These are phyloP conservation scores for Hystrix cristata DNA, from an alignment of 2,113 vertebrate genomes.

Conservation along the genomic window DNA sequence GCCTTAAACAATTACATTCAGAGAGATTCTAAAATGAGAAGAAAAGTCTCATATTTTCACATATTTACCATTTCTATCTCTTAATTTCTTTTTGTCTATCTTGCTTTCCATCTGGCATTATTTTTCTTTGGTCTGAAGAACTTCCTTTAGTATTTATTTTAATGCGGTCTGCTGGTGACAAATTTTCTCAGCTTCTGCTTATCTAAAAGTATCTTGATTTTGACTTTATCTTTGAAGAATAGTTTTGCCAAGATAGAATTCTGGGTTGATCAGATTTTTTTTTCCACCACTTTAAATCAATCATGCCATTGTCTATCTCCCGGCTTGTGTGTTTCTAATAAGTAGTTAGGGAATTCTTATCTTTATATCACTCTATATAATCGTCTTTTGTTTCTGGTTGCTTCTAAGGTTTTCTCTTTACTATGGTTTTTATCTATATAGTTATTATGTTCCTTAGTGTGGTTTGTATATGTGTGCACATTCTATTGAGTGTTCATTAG, in stretches of 20 bases:
- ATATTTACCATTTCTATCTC: neutral
- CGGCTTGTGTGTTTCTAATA: neutral
- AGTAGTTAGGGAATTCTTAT: neutral
- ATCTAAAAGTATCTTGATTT: conserved; percentile 16
- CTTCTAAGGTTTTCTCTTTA: conserved; percentile 48
- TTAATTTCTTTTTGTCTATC: conserved; percentile 25
- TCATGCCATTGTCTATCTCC: neutral
- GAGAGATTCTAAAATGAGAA: neutral
- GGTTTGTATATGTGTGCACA: no score
- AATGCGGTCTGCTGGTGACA: neutral
- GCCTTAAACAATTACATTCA: conserved; percentile 5
- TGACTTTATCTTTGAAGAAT: conserved; percentile 30
- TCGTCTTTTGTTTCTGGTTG: neutral
- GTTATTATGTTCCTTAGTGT: neutral
- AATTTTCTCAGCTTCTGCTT: neutral
- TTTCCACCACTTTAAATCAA: neutral
- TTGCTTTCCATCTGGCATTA: conserved; percentile 54
- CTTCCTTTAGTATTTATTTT: conserved; percentile 1
- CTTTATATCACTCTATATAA: neutral
- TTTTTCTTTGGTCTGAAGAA: conserved; percentile 56
- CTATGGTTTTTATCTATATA: neutral
- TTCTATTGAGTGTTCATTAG: neutral
- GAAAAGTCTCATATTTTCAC: neutral
- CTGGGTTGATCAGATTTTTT: neutral
- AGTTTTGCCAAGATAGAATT: neutral